Percentiles rank a stretch among this genome's conserved stretches.
phyloP scores from a whole-genome alignment of 2,888 invertebrate genomes.

The Alentia gelatinosa region DNA sequence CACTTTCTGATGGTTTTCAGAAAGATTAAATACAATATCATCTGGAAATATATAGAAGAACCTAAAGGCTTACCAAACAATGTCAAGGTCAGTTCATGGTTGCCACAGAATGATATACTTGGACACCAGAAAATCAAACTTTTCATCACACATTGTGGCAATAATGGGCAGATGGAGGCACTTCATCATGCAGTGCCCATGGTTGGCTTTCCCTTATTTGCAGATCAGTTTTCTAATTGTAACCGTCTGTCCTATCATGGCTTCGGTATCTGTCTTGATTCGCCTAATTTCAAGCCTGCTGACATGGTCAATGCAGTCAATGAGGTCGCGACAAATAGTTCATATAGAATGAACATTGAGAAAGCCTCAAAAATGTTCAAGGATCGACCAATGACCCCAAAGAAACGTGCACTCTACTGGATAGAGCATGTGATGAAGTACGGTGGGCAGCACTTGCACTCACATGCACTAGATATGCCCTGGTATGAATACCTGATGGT shows the following conservation, averaged over 20 bases:
- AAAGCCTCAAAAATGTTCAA: slow-evolving; percentile 63
- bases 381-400: slow-evolving; percentile 60
- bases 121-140: slow-evolving; percentile 65
- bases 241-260: slow-evolving; percentile 60
- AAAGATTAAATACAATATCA: neutral
- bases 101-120: slow-evolving; percentile 55
- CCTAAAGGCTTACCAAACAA: slow-evolving; percentile 39
- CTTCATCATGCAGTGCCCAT: slow-evolving; percentile 69
- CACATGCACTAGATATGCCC: slow-evolving; percentile 65
- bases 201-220: slow-evolving; percentile 66
- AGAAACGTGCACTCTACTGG: slow-evolving; percentile 67
- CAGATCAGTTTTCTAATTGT: slow-evolving; percentile 66
- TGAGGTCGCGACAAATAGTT: slow-evolving; percentile 61
- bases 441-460: slow-evolving; percentile 68
- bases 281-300: slow-evolving; percentile 15
- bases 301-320: slow-evolving; percentile 60
- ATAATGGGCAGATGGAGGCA: slow-evolving; percentile 68
- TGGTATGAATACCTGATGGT: slow-evolving; percentile 67
- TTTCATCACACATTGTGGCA: slow-evolving; percentile 70
- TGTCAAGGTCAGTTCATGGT: slow-evolving; percentile 49
- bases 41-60: slow-evolving; percentile 15
- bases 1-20: neutral
- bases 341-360: slow-evolving; percentile 61
- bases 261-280: neutral
- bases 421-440: slow-evolving; percentile 69